Conservation (phyloP, 2,113 vertebrate genomes). For the Lagenorhynchus albirostris region DNA sequence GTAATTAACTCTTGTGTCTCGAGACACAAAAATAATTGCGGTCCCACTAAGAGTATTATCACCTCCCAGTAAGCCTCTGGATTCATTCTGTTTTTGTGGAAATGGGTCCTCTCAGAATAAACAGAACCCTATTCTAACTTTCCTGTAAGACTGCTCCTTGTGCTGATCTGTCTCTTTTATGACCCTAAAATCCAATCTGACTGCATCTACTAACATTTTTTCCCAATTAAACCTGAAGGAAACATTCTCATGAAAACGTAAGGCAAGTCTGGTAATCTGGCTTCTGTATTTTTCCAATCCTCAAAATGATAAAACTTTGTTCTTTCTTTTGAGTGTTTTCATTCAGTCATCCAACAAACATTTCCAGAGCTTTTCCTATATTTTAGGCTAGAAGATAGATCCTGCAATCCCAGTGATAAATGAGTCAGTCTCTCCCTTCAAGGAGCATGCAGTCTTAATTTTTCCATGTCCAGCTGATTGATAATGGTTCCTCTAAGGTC, state of each 20-base stretch:
- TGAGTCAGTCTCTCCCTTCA: not conserved
- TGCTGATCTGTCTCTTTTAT: not conserved
- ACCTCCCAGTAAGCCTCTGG: not conserved
- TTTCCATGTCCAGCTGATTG: not conserved
- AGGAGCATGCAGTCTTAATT: not conserved
- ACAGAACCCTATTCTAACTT: not conserved
- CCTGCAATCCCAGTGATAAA: not conserved
- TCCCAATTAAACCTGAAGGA: not conserved
- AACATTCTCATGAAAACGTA: not conserved
- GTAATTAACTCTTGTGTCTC: not conserved
- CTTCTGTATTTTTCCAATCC: not conserved
- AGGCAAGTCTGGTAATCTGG: not conserved
- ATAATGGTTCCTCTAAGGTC: not conserved
- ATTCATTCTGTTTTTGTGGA: not conserved
- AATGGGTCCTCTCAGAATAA: not conserved
- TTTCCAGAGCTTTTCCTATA: not conserved
- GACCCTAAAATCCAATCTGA: not conserved
- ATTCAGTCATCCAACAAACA: not conserved
- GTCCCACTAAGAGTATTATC: not conserved
- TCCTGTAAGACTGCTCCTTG: not conserved
- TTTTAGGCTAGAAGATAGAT: not conserved
- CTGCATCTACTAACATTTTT: not conserved
- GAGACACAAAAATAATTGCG: not conserved
- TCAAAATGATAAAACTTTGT: not conserved
- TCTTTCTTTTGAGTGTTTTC: not conserved